These are phyloP conservation scores for Sinelater perroti DNA, from an alignment of 2,888 invertebrate species.

Conservation along the genomic window DNA sequence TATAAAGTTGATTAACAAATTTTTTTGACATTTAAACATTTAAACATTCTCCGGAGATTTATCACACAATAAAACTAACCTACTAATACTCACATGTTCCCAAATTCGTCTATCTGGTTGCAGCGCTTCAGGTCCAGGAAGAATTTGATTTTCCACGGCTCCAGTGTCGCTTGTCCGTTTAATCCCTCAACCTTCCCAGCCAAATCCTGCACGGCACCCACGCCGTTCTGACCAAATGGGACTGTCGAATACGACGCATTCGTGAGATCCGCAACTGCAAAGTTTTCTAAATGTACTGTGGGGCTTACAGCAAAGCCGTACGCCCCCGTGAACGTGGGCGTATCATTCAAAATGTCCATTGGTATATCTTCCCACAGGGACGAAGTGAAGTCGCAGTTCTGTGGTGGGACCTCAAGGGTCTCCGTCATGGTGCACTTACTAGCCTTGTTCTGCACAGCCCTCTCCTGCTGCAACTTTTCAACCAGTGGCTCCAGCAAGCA, in stretches of 20 bases:
- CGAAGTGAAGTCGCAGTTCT: background rate
- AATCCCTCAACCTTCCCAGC: background rate
- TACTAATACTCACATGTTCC: conserved; percentile 55
- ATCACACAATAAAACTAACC: too few relatives aligned
- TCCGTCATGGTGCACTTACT: background rate
- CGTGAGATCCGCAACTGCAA: background rate
- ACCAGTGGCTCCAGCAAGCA: background rate
- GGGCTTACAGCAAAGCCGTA: background rate
- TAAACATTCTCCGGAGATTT: too few relatives aligned
- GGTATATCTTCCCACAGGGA: background rate
- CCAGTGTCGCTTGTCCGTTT: background rate
- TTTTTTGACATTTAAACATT: too few relatives aligned
- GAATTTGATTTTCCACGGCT: conserved; percentile 41
- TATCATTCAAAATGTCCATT: background rate
- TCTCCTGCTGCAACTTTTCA: background rate
- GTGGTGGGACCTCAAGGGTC: background rate
- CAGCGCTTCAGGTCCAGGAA: conserved; percentile 49
- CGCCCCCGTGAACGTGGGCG: background rate
- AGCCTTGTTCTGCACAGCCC: background rate
- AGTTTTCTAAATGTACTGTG: background rate
- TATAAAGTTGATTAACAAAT: too few relatives aligned
- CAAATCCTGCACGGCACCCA: background rate
- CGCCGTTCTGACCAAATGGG: background rate
- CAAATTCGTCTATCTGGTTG: conserved; percentile 45
- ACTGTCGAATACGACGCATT: background rate